These are phyloP conservation scores for Pogonomyrmex barbatus DNA, from an alignment of 1,140 invertebrate genomes.

Conservation along the genomic window DNA sequence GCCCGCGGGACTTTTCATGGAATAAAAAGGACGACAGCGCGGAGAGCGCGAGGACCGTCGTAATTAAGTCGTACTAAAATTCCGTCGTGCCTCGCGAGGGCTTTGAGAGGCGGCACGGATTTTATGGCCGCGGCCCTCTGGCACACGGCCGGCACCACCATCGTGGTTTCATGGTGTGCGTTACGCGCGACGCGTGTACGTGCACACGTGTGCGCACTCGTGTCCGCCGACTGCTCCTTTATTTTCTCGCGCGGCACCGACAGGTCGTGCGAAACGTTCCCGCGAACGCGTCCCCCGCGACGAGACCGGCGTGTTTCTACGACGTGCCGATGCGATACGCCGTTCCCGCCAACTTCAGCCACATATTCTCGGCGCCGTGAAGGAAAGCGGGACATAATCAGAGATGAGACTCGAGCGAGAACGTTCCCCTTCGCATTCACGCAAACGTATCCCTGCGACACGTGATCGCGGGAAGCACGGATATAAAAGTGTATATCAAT, in stretches of 20 bases:
- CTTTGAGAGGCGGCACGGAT: constrained; percentile 68
- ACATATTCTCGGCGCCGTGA: constrained; percentile 23
- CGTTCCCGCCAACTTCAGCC: constrained; percentile 10
- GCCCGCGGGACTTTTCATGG: constrained; percentile 2
- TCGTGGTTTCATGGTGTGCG: constrained; percentile 8
- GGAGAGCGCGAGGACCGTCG: constrained; percentile 70
- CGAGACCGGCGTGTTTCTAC: neutral
- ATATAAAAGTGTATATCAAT: constrained; percentile 18
- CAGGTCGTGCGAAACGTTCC: constrained; percentile 25
- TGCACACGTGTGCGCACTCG: neutral
- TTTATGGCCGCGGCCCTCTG: constrained; percentile 75
- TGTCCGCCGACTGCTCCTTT: constrained; percentile 40
- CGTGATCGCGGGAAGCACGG: neutral
- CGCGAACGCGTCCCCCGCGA: constrained; percentile 2
- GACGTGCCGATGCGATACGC: constrained; percentile 8
- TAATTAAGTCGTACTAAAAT: constrained; percentile 83
- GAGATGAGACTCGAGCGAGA: constrained; percentile 8
- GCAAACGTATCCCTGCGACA: neutral
- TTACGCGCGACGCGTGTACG: constrained; percentile 19
- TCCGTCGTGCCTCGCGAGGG: constrained; percentile 73
- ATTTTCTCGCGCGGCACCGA: constrained; percentile 33
- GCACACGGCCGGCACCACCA: constrained; percentile 32
- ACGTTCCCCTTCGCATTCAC: constrained; percentile 10
- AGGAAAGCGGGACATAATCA: neutral
- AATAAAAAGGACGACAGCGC: constrained; percentile 70